Percentiles rank a stretch among this genome's conserved stretches.
phyloP scores from a whole-genome alignment of 2,888 invertebrate species.

The Tromatobia lineatoria region DNA sequence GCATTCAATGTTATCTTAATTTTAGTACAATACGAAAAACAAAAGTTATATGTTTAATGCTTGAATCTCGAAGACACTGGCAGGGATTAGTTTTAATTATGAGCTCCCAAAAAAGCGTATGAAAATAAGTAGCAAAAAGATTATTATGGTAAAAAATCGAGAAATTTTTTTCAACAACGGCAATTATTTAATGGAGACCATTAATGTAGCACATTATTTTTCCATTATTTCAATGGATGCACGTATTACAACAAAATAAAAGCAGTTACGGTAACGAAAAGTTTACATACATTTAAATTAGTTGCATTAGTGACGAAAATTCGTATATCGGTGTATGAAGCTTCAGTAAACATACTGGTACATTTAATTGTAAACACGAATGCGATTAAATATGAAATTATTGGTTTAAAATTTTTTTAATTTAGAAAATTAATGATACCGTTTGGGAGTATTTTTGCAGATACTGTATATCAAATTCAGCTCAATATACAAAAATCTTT shows the following conservation, averaged over 20 bases:
- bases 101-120: constrained; percentile 19
- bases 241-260: neutral
- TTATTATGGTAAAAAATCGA: neutral
- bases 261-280: neutral
- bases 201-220: neutral
- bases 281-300: neutral
- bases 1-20: constrained; percentile 32
- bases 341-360: neutral
- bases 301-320: neutral
- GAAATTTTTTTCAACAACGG: neutral
- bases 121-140: constrained; percentile 39
- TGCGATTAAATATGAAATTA: neutral
- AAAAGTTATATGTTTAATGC: constrained; percentile 30
- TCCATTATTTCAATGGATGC: neutral
- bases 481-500: too few relatives aligned
- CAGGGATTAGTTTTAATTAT: constrained; percentile 46
- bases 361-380: neutral
- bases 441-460: too few relatives aligned
- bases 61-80: constrained; percentile 25
- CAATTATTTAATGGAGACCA: neutral
- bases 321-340: neutral
- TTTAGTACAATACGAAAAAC: constrained; percentile 26
- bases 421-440: too few relatives aligned
- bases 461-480: too few relatives aligned
- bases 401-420: neutral